Evolutionary conservation across 2,888 invertebrate genomes (phyloP), one percentile per base, ranked within the genome.

Genomic region (Zhengitettix transpicula): DNA sequence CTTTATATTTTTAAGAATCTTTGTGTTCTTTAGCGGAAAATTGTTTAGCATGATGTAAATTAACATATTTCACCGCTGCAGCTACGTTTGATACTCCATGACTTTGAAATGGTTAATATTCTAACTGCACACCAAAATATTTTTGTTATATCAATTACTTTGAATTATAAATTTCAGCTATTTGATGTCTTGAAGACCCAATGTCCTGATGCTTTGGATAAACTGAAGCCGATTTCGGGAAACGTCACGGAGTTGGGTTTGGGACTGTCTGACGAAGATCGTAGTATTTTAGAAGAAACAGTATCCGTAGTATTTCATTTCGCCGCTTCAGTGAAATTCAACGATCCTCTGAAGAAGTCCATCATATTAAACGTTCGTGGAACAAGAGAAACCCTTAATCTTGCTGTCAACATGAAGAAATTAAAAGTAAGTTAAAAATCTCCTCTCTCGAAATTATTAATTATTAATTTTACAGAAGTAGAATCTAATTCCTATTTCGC

Each of bases 181-280:
- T 87, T 83, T 67, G 80, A 83, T 54, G 73, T 76, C 56, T 67
- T 86, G 1, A 77, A 78, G 12, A 68, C 71, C 3, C 78, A 81
- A 51, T 75, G 74, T 52, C 84, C 86, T 0, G 72, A 74, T 1
- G 68, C 75, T 0, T 68, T 79, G 9, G 68, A 77, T 0, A 89
- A 90, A 70, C 73, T 91, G 0, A 76, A 78, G 40, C 78, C 83
- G 0, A 76, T 92, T 0, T 69, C 71, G 0, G 87, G 88, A 0
- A 84, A 88, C 69, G 75, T 79, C 1, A 71, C 72, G 15, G 70
- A 77, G 60, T 68, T 78, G 10, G 79, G 79, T 0, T 69, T 88
- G 60, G 83, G 84, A 58, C 66, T 80, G 14, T 75, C 80, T 1
- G 73, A 74, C 41, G 74, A 74, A 57, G 75, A 79, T 40, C 71